Conservation (phyloP, 2,888 invertebrate species). For the Empis livida region DNA sequence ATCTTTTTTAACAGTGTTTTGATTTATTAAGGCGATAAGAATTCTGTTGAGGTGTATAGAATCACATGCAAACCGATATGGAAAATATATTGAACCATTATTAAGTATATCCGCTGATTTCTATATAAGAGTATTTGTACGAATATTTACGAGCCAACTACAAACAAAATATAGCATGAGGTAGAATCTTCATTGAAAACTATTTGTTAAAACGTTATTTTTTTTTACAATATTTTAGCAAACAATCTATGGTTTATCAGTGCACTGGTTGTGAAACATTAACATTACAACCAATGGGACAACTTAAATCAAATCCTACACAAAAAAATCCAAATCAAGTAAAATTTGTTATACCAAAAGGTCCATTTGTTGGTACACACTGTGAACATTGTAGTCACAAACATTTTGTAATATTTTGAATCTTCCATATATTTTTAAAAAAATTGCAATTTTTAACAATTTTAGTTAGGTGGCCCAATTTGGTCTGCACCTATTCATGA, state of each 20-base stretch:
- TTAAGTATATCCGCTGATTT: constrained; percentile 91
- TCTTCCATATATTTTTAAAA: too few species aligned
- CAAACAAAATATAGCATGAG: constrained; percentile 77
- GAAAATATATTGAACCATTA: constrained; percentile 81
- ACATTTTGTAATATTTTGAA: constrained; percentile 53
- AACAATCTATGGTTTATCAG: constrained; percentile 75
- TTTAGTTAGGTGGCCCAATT: constrained; percentile 81
- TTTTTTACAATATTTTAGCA: too few species aligned
- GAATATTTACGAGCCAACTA: constrained; percentile 62
- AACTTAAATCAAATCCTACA: constrained; percentile 43
- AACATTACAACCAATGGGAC: constrained; percentile 63
- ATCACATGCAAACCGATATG: constrained; percentile 83
- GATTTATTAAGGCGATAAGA: constrained; percentile 59
- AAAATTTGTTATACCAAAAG: constrained; percentile 55
- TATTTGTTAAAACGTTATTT: too few species aligned
- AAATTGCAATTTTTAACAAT: too few species aligned
- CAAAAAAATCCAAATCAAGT: constrained; percentile 43
- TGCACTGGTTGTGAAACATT: constrained; percentile 83
- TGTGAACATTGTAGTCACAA: constrained; percentile 67
- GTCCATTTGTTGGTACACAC: constrained; percentile 48
- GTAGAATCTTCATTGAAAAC: constrained; percentile 36
- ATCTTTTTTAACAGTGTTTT: background rate
- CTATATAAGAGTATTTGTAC: constrained; percentile 88
- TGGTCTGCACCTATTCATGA: constrained; percentile 85
- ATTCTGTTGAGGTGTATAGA: constrained; percentile 86